Conservation (phyloP, 1,140 invertebrate species). For the Drosophila leontia region DNA sequence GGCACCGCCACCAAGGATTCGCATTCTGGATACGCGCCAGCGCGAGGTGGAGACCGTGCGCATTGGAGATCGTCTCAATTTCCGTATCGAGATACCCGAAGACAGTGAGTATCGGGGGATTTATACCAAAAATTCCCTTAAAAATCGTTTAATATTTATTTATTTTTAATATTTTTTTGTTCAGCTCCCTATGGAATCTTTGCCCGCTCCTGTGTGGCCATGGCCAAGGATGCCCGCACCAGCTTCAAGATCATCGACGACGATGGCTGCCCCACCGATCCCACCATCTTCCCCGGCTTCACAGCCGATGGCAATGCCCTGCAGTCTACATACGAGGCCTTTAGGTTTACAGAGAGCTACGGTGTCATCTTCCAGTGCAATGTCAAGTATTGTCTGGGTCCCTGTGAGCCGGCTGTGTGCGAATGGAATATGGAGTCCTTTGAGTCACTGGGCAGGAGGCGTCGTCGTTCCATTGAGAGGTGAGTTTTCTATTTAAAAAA, state of each 20-base stretch:
- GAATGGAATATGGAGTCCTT: slow-evolving; percentile 94
- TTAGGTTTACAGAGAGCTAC: slow-evolving; percentile 97
- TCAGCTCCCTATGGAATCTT: slow-evolving; percentile 96
- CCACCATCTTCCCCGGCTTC: slow-evolving; percentile 96
- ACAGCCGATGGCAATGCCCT: slow-evolving; percentile 94
- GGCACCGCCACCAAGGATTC: slow-evolving; percentile 96
- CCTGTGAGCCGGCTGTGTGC: slow-evolving; percentile 95
- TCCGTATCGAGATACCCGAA: slow-evolving; percentile 98
- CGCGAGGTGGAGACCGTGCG: slow-evolving; percentile 97
- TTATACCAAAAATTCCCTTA: too few species aligned
- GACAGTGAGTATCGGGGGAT: slow-evolving; percentile 90
- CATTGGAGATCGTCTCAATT: slow-evolving; percentile 97
- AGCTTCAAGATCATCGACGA: slow-evolving; percentile 98
- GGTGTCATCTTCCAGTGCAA: slow-evolving; percentile 99
- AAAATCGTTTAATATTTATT: neutral
- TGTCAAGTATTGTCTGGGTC: slow-evolving; percentile 97
- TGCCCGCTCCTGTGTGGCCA: slow-evolving; percentile 96
- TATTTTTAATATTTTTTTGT: slow-evolving; percentile 20
- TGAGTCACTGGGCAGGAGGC: slow-evolving; percentile 95
- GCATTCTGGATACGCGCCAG: slow-evolving; percentile 93
- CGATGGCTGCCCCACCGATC: slow-evolving; percentile 96
- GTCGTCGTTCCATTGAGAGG: slow-evolving; percentile 89
- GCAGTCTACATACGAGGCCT: slow-evolving; percentile 96
- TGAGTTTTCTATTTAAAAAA: slow-evolving; percentile 18
- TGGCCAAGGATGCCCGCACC: slow-evolving; percentile 98